phyloP scores from a whole-genome alignment of 2,797 vertebrate species.

The Enteromius viviparus region DNA sequence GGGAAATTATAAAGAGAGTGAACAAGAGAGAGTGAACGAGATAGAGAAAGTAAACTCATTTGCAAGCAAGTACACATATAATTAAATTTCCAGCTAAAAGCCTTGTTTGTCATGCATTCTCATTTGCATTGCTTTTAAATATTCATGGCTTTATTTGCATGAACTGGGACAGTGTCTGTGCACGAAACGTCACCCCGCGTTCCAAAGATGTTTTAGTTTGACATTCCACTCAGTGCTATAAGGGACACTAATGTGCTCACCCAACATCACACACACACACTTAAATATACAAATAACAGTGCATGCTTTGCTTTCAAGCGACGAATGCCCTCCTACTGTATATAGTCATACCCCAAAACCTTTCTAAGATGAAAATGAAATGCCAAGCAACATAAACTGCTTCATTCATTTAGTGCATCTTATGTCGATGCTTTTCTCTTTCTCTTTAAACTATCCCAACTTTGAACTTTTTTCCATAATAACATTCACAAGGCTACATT shows the following conservation, averaged over 20 bases:
- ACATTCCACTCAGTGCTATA: conserved; percentile 44
- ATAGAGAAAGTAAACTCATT: conserved; percentile 71
- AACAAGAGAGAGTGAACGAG: conserved; percentile 54
- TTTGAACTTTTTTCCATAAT: conserved; percentile 1
- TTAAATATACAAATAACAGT: conserved; percentile 15
- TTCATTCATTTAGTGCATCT: background rate
- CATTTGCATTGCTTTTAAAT: conserved; percentile 78
- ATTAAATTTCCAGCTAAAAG: conserved; percentile 80
- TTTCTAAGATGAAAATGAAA: conserved; percentile 33
- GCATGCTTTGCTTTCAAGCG: background rate
- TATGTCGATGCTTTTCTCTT: background rate
- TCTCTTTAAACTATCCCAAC: background rate
- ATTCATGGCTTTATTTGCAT: conserved; percentile 79
- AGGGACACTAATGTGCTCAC: conserved; percentile 48
- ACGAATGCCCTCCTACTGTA: conserved; percentile 18
- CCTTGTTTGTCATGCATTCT: conserved; percentile 74
- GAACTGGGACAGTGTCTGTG: conserved; percentile 66
- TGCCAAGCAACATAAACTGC: background rate
- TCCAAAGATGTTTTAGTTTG: conserved; percentile 51
- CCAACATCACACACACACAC: conserved; percentile 25
- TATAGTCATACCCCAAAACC: conserved; percentile 20
- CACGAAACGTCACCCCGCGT: conserved; percentile 63
- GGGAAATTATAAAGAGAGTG: conserved; percentile 52
- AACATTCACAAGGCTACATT: background rate
- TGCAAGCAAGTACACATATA: conserved; percentile 72